These are phyloP conservation scores for Andrena trimmerana DNA, from an alignment of 2,888 invertebrate species.

Conservation along the genomic window DNA sequence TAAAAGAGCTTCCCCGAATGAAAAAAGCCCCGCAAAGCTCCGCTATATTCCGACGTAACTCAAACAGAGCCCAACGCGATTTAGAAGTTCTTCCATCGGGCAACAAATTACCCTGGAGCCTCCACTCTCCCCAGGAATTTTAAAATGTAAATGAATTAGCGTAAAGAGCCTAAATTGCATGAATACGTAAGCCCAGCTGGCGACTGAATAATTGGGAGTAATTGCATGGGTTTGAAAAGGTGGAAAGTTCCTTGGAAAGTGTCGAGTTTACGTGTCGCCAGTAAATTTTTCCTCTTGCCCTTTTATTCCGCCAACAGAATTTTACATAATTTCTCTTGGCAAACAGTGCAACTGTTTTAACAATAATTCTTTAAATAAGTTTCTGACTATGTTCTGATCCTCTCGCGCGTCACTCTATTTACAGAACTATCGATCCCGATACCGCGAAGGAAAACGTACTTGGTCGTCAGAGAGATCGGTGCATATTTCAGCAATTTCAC, in stretches of 20 bases:
- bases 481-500: neutral
- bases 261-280: neutral
- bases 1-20: constrained; percentile 10
- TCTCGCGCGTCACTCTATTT: neutral
- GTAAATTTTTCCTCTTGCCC: constrained; percentile 12
- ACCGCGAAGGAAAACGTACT: constrained; percentile 1
- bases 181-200: constrained; percentile 40
- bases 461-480: neutral
- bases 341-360: too few relatives aligned
- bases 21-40: constrained; percentile 9
- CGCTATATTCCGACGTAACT: constrained; percentile 12
- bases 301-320: neutral
- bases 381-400: neutral
- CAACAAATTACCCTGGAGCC: constrained; percentile 45
- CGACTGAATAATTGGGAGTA: constrained; percentile 42
- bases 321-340: too few relatives aligned
- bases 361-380: too few relatives aligned
- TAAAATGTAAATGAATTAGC: constrained; percentile 55
- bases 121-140: constrained; percentile 26
- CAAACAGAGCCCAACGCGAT: constrained; percentile 32
- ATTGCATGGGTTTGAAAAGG: constrained; percentile 25
- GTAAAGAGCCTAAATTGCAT: constrained; percentile 28
- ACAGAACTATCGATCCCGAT: neutral
- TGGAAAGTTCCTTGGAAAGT: constrained; percentile 14
- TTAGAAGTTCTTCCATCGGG: constrained; percentile 48